phyloP scores from a whole-genome alignment of 2,888 invertebrate genomes.

The Leucozona laternaria region DNA sequence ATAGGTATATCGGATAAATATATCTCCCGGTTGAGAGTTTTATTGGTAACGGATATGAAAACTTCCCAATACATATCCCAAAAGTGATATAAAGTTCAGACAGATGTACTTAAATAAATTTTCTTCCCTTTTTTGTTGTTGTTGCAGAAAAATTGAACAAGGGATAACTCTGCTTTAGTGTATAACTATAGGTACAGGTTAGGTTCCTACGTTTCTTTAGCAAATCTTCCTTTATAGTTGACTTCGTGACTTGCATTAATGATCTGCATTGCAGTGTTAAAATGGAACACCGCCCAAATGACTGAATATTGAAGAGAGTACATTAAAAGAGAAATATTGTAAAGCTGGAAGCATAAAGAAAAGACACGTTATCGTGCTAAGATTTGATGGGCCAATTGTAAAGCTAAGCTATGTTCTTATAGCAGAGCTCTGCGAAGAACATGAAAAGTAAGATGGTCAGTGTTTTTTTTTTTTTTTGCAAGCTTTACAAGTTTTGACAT shows the following conservation, averaged over 20 bases:
- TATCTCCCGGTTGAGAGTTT: constrained; percentile 28
- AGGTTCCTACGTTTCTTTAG: constrained; percentile 2
- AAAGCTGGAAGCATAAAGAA: constrained; percentile 1
- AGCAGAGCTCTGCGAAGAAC: not conserved
- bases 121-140: not conserved
- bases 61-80: constrained; percentile 34
- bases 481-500: not conserved
- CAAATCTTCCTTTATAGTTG: constrained; percentile 38
- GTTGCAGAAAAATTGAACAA: constrained; percentile 25
- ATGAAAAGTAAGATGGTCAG: not conserved
- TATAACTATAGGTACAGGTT: not conserved
- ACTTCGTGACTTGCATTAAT: constrained; percentile 60
- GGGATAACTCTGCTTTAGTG: constrained; percentile 7
- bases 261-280: constrained; percentile 40
- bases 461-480: not conserved
- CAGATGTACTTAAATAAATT: constrained; percentile 34
- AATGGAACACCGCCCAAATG: constrained; percentile 14
- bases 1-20: constrained; percentile 37
- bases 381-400: constrained; percentile 32
- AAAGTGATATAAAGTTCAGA: constrained; percentile 38
- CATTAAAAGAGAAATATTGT: constrained; percentile 31
- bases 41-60: constrained; percentile 39
- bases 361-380: constrained; percentile 34
- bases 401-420: not conserved
- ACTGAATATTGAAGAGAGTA: constrained; percentile 18